A percentile compares a stretch with the other conserved stretches of the same genome.
Conservation (phyloP, 2,113 vertebrate genomes). For the Rhodinocichla rosea region DNA sequence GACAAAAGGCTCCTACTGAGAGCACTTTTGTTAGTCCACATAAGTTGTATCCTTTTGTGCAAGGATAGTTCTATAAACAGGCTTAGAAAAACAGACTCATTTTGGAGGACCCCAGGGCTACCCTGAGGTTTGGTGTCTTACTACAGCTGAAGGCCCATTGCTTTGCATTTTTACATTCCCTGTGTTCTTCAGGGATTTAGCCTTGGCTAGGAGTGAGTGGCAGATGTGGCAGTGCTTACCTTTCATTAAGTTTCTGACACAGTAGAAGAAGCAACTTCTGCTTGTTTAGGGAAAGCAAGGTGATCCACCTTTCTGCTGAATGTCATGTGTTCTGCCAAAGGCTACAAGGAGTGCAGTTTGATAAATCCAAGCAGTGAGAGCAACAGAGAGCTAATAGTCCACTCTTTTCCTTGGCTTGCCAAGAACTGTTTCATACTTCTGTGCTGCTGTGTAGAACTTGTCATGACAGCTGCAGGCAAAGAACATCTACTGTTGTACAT, state of each 20-base stretch:
- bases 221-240: not conserved
- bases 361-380: not conserved
- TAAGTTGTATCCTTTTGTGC: not conserved
- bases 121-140: not conserved
- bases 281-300: not conserved
- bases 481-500: not conserved
- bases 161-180: not conserved
- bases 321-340: not conserved
- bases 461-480: not conserved
- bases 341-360: not conserved
- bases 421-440: not conserved
- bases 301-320: not conserved
- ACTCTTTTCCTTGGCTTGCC: not conserved
- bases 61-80: not conserved
- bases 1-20: not conserved
- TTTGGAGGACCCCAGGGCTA: not conserved
- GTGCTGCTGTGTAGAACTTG: not conserved
- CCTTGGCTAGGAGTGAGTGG: not conserved
- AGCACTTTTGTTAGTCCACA: rapidly evolving
- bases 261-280: not conserved
- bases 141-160: not conserved
- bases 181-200: not conserved
- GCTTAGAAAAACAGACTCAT: not conserved
- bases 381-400: not conserved
- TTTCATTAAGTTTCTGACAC: not conserved